Conservation (phyloP, 2,888 invertebrate genomes). For the Elmis aenea region DNA sequence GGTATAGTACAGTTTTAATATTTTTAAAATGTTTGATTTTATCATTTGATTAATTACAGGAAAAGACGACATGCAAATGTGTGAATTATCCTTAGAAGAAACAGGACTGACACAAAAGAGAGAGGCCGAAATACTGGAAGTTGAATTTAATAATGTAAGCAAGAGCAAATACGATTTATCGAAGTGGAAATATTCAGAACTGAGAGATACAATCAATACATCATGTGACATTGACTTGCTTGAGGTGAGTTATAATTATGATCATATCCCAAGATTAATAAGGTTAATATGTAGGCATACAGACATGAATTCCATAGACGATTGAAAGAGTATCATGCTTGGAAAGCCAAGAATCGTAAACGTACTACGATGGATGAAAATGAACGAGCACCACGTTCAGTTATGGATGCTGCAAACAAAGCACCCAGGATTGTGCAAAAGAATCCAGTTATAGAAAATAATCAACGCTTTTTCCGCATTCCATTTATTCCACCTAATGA, state of each 20-base stretch:
- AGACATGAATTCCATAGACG: conserved; percentile 97
- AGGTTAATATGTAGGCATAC: conserved; percentile 87
- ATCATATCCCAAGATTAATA: too few species aligned
- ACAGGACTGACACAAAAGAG: conserved; percentile 92
- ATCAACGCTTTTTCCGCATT: conserved; percentile 91
- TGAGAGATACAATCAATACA: conserved; percentile 96
- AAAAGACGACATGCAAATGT: conserved; percentile 98
- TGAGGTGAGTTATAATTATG: conserved; percentile 59
- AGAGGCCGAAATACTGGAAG: conserved; percentile 92
- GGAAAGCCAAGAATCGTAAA: conserved; percentile 94
- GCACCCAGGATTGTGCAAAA: conserved; percentile 62
- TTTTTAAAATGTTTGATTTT: conserved; percentile 5
- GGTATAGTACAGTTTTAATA: conserved; percentile 52
- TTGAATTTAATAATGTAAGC: conserved; percentile 87
- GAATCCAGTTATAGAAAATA: conserved; percentile 48
- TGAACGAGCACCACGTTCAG: conserved; percentile 80
- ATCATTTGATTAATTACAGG: conserved; percentile 53
- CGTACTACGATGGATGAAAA: conserved; percentile 80
- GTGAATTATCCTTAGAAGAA: conserved; percentile 92
- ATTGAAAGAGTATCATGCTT: conserved; percentile 96
- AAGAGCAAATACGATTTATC: conserved; percentile 90
- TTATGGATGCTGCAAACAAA: conserved; percentile 71
- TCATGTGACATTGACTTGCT: conserved; percentile 95
- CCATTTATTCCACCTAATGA: conserved; percentile 72
- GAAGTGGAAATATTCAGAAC: conserved; percentile 97